Base-by-base conservation (phyloP, 2,113 vertebrate species). In the Ancistrus triradiatus region DNA sequence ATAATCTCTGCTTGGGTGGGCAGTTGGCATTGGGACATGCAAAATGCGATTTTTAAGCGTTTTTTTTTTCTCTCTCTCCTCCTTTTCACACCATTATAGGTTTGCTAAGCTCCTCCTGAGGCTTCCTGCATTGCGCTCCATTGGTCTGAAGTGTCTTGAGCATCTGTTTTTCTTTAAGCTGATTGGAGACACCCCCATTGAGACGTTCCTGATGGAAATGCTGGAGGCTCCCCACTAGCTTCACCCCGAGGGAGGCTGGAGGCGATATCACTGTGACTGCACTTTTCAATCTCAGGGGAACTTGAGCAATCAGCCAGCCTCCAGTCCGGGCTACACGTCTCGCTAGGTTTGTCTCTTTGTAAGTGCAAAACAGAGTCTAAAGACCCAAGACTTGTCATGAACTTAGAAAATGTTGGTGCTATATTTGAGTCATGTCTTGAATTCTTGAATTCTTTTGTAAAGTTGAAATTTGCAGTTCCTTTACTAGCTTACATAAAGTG, bases 191-290 rank as follows among this genome's bases (percentile, higher is more conserved):
- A 95, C 93, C 25, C 92, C 93, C 79, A 93, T 95, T 15, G 93
- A 95, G 84, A 95, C 93, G 83, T 95, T 95, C 80, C 91, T 95
- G 62, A 93, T 95, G 92, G 93, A 95, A 83, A 95, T 95, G 93
- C 88, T 95, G 37, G 93, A 95, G 86, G 91, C 93, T 19, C 91
- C 91, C 55, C 93, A 93, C 85, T 92, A 93, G 84, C 10, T 83
- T 91, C 71, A 84, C 88, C 68, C 93, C 87, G 88, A 70, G 52
- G 33, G 62, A 60, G 63, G 73, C 71, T 68, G 66, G 72, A 69
- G 3, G 58, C 6, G 81, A 80, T 78, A 78, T 76, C 72, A 80
- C 82, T 87, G 85, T 84, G 87, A 88, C 83, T 86, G 84, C 85
- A 87, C 85, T 85, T 88, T 88, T 85, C 81, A 72, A 84, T 86